Percentiles rank a stretch among this genome's conserved stretches.
Conservation (phyloP, 2,113 vertebrate species). For the Carettochelys insculpta region DNA sequence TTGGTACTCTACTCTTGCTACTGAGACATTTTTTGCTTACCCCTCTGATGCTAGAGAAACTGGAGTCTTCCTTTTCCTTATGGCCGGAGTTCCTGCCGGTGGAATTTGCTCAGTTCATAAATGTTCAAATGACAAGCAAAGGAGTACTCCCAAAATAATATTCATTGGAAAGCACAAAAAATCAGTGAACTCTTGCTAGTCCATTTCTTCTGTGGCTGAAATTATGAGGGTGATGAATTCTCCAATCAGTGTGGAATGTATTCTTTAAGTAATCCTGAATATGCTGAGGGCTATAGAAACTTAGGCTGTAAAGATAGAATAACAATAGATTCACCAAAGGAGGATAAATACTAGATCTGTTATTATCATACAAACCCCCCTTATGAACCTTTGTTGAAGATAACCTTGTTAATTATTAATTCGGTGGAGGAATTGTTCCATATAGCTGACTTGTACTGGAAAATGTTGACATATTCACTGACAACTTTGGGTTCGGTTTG, state of each 20-base stretch:
- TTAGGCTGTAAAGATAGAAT: neutral
- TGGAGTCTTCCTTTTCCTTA: neutral
- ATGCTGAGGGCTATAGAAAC: neutral
- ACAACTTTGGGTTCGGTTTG: neutral
- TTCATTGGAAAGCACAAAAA: neutral
- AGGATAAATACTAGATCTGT: neutral
- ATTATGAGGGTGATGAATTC: neutral
- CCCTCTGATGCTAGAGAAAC: neutral
- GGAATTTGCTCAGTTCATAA: neutral
- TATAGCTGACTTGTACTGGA: neutral
- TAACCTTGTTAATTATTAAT: neutral
- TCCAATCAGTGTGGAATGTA: fast-evolving
- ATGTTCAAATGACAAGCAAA: neutral
- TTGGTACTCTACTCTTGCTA: neutral
- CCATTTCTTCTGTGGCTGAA: neutral
- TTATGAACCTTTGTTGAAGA: neutral
- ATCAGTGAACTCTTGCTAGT: neutral
- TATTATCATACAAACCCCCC: neutral
- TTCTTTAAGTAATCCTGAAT: neutral
- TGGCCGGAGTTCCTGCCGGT: neutral
- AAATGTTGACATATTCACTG: neutral
- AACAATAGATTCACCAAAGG: neutral
- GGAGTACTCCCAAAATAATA: neutral
- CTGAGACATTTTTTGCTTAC: neutral
- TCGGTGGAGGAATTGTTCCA: neutral